Conservation (phyloP, 2,797 vertebrate genomes). For the Forpus xanthops region DNA sequence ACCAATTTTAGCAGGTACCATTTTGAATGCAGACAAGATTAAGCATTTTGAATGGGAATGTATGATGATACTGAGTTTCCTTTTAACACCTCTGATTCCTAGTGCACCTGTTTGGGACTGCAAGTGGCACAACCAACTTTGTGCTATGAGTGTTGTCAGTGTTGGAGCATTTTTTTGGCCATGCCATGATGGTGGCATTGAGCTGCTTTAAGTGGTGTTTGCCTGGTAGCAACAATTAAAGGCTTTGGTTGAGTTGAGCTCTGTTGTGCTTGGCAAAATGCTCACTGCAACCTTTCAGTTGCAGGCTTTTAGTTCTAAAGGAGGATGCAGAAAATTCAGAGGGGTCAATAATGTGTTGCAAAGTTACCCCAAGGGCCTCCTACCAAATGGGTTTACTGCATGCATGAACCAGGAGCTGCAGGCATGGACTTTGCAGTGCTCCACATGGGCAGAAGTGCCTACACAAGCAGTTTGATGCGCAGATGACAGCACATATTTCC, state of each 20-base stretch:
- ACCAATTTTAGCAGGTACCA: slow-evolving; percentile 54
- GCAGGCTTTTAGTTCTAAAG: background rate
- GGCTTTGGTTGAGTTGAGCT: background rate
- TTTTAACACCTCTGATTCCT: slow-evolving; percentile 3
- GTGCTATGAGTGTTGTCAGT: background rate
- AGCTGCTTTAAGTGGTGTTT: background rate
- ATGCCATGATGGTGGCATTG: rapidly evolving
- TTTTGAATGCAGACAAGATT: slow-evolving; percentile 64
- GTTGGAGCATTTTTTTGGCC: background rate
- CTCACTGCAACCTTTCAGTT: rapidly evolving
- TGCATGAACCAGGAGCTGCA: background rate
- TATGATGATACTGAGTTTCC: slow-evolving; percentile 24
- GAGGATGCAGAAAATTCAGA: background rate
- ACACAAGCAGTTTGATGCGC: background rate
- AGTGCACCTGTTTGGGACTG: background rate
- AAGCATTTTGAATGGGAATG: slow-evolving; percentile 48
- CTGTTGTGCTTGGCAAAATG: background rate
- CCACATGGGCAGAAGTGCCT: background rate
- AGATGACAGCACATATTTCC: background rate
- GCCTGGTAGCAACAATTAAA: background rate
- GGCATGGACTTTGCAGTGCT: background rate
- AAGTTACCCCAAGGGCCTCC: background rate
- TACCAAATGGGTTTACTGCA: background rate
- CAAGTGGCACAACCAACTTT: background rate
- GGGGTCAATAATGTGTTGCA: rapidly evolving